Base-by-base conservation (phyloP, 2,888 invertebrate genomes). In the Drosophila quasianomalipes region DNA sequence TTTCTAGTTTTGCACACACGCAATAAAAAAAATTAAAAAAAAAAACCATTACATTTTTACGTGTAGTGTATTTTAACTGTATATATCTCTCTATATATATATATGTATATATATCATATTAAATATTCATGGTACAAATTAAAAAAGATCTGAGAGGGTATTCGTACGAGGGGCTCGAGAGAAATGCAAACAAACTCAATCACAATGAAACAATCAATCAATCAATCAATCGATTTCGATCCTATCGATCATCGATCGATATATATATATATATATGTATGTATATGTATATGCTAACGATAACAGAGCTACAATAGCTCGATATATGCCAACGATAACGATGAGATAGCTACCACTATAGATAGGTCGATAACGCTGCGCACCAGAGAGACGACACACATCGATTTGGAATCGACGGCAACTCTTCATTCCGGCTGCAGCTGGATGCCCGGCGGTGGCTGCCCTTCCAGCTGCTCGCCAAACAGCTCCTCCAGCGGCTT, bases 401-500 rank as follows among this genome's bases (percentile, higher is more conserved):
- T 9, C n/a, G 37, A 33, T 62, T 53, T 55, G 44, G 22, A 44
- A 64, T 37, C 57, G 35, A 57, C 10, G 30, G 19, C 28, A 22
- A 28, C 19, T 19, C 35, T 62, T 77, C 72, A 85, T 63, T 89
- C 86, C 47, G 85, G 71, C 52, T 79, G 76, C 6, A 90, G 63
- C 9, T 79, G 63, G 53, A 87, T 16, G 7, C 82, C 88, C 0
- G 90, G 79, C 74, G 92, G 92, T 54, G 91, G 80, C 51, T 91
- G 95, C 70, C 96, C 95, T 92, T 97, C 97, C 71, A 98, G 94
- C 94, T 97, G 96, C 89, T 97, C 97, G 83, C 95, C 95, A 72
- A 98, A 95, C 93, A 97, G 98, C 59, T 96, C 96, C 92, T 97
- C 97, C 91, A 99, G 96, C 79, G 96, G 96, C 72, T 96, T 96